These are phyloP conservation scores for Heloderma charlesbogerti DNA, from an alignment of 2,113 vertebrate genomes.

Conservation along the genomic window DNA sequence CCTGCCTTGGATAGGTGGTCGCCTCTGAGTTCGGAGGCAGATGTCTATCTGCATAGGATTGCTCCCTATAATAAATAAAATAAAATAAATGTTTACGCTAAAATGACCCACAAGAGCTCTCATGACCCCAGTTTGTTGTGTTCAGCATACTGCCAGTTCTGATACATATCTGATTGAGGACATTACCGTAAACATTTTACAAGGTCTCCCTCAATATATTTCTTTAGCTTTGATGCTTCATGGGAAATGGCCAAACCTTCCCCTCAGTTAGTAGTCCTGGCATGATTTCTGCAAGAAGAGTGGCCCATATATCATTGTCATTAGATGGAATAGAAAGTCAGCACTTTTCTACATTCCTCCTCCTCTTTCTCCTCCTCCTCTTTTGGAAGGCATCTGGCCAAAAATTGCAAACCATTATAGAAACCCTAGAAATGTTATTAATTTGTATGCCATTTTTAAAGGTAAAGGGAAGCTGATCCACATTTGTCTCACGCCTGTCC, in stretches of 20 bases:
- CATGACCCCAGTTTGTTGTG: neutral
- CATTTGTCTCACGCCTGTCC: neutral
- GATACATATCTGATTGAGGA: conserved; percentile 20
- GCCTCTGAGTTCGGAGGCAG: too few relatives aligned
- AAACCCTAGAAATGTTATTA: neutral
- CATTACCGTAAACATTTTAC: conserved; percentile 2
- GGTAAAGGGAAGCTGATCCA: neutral
- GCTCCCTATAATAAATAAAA: too few relatives aligned
- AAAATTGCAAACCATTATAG: neutral
- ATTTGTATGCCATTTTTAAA: neutral
- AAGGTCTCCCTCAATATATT: neutral
- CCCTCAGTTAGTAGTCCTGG: neutral
- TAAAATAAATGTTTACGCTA: neutral
- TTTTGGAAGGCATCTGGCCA: neutral
- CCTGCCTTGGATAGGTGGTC: too few relatives aligned
- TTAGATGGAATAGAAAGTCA: neutral
- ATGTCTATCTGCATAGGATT: too few relatives aligned
- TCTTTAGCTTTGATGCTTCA: conserved; percentile 9
- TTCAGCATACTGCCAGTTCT: conserved; percentile 36
- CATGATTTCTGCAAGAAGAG: neutral
- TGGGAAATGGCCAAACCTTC: neutral
- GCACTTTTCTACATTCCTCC: neutral
- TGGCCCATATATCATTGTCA: neutral
- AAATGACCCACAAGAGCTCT: neutral
- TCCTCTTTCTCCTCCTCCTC: neutral